Evolutionary conservation across 2,888 invertebrate genomes (phyloP).

Genomic region (Lithophane semibrunnea): DNA sequence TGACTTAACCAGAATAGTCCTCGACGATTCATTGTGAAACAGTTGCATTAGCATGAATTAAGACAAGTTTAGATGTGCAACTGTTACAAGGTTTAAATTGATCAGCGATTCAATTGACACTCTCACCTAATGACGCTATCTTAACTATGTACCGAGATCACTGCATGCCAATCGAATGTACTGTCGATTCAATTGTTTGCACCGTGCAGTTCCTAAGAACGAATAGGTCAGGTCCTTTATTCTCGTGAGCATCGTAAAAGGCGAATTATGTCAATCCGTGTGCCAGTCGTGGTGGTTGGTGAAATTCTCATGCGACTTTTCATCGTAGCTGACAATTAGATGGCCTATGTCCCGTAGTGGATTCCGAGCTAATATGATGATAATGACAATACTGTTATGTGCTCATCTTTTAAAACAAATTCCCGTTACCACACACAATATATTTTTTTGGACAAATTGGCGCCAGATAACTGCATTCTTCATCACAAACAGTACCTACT

Average conservation of each 20-base stretch:
- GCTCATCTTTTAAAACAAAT: conserved; percentile 15
- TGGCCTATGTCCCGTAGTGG: conserved; percentile 9
- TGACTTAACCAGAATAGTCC: conserved; percentile 24
- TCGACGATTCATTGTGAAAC: conserved; percentile 38
- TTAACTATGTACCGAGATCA: conserved; percentile 54
- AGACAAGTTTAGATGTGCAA: conserved; percentile 56
- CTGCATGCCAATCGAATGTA: conserved; percentile 37
- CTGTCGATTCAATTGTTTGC: conserved; percentile 43
- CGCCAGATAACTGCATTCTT: conserved; percentile 28
- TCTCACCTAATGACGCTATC: conserved; percentile 45
- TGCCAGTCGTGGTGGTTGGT: background rate
- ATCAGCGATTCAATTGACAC: conserved; percentile 66
- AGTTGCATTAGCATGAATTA: conserved; percentile 45
- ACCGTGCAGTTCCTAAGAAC: conserved; percentile 26
- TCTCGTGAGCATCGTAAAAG: conserved; percentile 50
- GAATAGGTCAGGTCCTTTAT: conserved; percentile 46
- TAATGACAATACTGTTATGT: conserved; percentile 38
- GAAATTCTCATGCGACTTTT: conserved; percentile 34
- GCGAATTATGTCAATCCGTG: conserved; percentile 47
- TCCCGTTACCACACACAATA: conserved; percentile 41
- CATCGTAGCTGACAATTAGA: conserved; percentile 25
- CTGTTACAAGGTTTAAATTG: conserved; percentile 64
- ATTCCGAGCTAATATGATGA: conserved; percentile 19
- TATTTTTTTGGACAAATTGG: conserved; percentile 37
- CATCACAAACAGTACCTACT: conserved; percentile 23